Evolutionary conservation across 2,113 vertebrate species (phyloP), one percentile per base, ranked within the genome.

Genomic region (Proterorhinus semilunaris): DNA sequence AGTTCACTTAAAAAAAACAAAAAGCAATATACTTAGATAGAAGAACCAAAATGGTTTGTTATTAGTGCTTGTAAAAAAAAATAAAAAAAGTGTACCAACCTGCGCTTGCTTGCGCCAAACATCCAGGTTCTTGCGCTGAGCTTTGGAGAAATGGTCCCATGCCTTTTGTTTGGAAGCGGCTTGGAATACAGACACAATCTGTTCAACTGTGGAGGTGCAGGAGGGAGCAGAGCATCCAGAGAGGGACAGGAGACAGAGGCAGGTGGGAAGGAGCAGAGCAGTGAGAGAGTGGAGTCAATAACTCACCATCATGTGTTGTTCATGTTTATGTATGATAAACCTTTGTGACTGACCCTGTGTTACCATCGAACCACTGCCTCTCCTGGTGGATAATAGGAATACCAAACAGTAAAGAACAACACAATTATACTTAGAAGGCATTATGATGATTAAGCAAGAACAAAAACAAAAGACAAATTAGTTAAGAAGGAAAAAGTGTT

Each of bases 121-220:
- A 82, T 96, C 96, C 95, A 99, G 95, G 93, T 98, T 99, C 95
- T 98, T 98, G 92, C 96, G 96, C 89, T 99, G 97, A 87, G 96
- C 96, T 96, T 99, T 99, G 93, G 96, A 97, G 95, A 99, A 99
- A 96, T 98, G 97, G 96, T 99, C 97, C 96, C 97, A 98, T 91
- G 97, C 96, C 93, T 97, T 98, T 95, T 99, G 97, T 95, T 99
- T 99, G 95, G 96, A 97, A 91, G 97, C 93, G 72, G 96, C 97
- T 95, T 96, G 95, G 95, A 98, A 98, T 93, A 99, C 96, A 91
- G 96, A 96, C 92, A 99, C 95, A 95, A 99, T 99, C 95, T 99
- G 96, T 91, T 99, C 96, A 95, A 98, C 97, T 99, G 94, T 86
- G 92, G 94, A 88, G 58, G 89, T 88, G 90, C 89, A 91, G 91